Conservation (phyloP, 1,140 invertebrate species). For the Drosophila truncata region DNA sequence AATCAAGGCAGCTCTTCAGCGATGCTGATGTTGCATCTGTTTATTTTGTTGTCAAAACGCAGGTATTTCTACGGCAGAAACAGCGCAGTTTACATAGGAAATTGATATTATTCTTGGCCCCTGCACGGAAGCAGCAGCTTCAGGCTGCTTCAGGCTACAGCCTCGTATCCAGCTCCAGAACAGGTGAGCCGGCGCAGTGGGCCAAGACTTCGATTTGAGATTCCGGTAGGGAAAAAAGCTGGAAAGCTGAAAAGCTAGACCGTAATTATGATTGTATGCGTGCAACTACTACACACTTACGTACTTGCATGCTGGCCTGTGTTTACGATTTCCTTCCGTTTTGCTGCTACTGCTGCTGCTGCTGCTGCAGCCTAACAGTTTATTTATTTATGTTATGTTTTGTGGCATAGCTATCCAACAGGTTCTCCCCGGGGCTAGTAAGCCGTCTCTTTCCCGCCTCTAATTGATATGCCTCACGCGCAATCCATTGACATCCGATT, state of each 20-base stretch:
- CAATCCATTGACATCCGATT: constrained; percentile 84
- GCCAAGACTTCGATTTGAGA: constrained; percentile 5
- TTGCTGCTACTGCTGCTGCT: constrained; percentile 40
- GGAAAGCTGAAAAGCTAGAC: constrained; percentile 42
- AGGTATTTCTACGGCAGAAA: constrained; percentile 57
- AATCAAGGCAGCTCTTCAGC: constrained; percentile 77
- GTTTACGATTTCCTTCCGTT: constrained; percentile 84
- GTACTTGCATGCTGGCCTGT: constrained; percentile 47
- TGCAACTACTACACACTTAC: constrained; percentile 51
- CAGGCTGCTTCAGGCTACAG: no score
- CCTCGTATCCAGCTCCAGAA: constrained; percentile 44
- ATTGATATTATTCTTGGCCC: constrained; percentile 81
- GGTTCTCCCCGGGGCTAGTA: constrained; percentile 55
- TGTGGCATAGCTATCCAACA: constrained; percentile 66
- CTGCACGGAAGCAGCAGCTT: constrained; percentile 74
- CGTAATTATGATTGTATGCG: constrained; percentile 81
- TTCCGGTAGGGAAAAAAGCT: constrained; percentile 18
- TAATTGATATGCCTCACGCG: constrained; percentile 84
- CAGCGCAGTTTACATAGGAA: constrained; percentile 71
- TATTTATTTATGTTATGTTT: constrained; percentile 80
- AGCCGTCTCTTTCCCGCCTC: constrained; percentile 19
- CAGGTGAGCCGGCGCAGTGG: constrained; percentile 57
- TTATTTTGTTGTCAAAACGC: constrained; percentile 83
- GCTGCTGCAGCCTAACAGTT: constrained; percentile 68
- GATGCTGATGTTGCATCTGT: constrained; percentile 53